A percentile compares a stretch with the other conserved stretches of the same genome.
Conservation (phyloP, 2,888 invertebrate genomes). For the Andrena chrysosceles region DNA sequence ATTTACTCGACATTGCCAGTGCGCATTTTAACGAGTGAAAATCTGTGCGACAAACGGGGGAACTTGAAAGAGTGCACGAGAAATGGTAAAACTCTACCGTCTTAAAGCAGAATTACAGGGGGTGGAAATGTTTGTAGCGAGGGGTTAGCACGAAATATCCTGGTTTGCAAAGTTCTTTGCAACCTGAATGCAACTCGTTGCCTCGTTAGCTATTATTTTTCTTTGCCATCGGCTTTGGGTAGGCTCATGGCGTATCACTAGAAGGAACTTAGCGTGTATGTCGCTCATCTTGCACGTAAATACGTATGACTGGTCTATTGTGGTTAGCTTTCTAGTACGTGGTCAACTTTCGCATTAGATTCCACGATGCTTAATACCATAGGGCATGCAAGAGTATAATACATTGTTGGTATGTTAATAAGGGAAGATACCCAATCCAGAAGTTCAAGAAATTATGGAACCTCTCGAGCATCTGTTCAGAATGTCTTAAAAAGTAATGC, state of each 20-base stretch:
- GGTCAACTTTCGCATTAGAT: slow-evolving; percentile 17
- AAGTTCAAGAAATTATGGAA: slow-evolving; percentile 2
- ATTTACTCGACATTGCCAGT: slow-evolving; percentile 69
- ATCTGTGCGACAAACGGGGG: slow-evolving; percentile 69
- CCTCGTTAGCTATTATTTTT: slow-evolving; percentile 36
- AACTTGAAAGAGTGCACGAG: slow-evolving; percentile 66
- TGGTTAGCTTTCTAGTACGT: neutral
- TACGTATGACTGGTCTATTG: neutral
- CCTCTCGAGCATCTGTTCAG: too few species aligned
- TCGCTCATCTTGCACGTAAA: slow-evolving; percentile 49
- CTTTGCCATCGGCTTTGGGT: slow-evolving; percentile 31
- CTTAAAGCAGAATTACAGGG: slow-evolving; percentile 60
- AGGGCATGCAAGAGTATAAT: neutral
- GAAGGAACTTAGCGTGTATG: slow-evolving; percentile 33
- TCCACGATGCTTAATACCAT: slow-evolving; percentile 19
- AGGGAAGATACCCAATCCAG: slow-evolving; percentile 16
- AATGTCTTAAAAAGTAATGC: neutral
- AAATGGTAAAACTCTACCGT: slow-evolving; percentile 62
- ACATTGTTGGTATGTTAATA: neutral
- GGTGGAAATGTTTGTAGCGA: slow-evolving; percentile 40
- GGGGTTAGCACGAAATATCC: slow-evolving; percentile 42
- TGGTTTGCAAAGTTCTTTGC: slow-evolving; percentile 38
- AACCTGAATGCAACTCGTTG: slow-evolving; percentile 40
- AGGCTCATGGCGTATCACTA: slow-evolving; percentile 26
- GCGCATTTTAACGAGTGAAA: slow-evolving; percentile 48